phyloP scores from a whole-genome alignment of 2,888 invertebrate species.

The Phania funesta region DNA sequence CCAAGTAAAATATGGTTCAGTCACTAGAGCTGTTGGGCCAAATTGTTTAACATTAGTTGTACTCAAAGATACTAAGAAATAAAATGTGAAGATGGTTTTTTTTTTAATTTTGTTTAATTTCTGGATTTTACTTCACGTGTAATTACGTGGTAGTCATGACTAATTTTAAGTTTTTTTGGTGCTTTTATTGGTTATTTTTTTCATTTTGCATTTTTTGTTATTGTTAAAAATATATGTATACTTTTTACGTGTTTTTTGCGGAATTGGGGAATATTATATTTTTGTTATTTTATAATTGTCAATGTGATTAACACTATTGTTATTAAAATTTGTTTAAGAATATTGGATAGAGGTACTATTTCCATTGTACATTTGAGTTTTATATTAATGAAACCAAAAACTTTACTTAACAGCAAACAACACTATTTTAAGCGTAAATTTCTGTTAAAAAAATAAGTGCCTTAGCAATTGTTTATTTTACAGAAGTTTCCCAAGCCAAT shows the following conservation, averaged over 20 bases:
- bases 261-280: constrained; percentile 62
- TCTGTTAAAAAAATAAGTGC: too few species aligned
- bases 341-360: too few species aligned
- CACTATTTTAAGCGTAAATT: too few species aligned
- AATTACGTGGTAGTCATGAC: not conserved
- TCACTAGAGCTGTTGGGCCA: constrained; percentile 67
- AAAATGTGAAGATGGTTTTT: constrained; percentile 53
- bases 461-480: too few species aligned
- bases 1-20: constrained; percentile 56
- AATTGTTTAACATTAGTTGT: constrained; percentile 71
- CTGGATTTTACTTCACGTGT: not conserved
- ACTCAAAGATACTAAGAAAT: constrained; percentile 63
- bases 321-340: too few species aligned
- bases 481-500: too few species aligned
- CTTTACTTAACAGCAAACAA: too few species aligned
- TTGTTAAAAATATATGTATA: constrained; percentile 7
- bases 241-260: constrained; percentile 55
- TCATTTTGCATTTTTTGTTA: constrained; percentile 7
- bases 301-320: constrained; percentile 22
- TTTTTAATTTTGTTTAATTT: constrained; percentile 18
- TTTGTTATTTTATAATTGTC: constrained; percentile 54
- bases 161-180: constrained; percentile 19
- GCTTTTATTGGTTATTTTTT: constrained; percentile 25
- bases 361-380: too few species aligned
- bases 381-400: too few species aligned